Percentiles rank a stretch among this genome's conserved stretches.
phyloP scores from a whole-genome alignment of 2,888 invertebrate species.

The Scaptomyza cyrtandrae region DNA sequence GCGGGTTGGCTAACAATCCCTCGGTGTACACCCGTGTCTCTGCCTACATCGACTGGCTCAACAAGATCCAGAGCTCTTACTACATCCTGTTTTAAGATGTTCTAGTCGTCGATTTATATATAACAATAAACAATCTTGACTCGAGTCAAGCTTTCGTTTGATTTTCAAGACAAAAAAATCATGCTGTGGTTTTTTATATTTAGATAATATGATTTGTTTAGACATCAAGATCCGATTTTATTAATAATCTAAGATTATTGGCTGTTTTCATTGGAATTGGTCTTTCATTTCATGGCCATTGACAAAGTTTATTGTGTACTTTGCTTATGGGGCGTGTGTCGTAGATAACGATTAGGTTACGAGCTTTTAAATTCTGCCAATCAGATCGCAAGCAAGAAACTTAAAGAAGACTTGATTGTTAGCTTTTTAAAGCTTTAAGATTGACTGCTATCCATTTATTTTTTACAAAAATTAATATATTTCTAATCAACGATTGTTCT shows the following conservation, averaged over 20 bases:
- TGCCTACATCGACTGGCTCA: constrained; percentile 84
- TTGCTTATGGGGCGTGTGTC: not conserved
- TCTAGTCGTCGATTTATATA: not conserved
- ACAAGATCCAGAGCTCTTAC: constrained; percentile 65
- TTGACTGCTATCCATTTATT: not conserved
- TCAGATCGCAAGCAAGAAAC: not conserved
- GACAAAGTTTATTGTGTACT: not conserved
- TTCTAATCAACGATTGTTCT: not conserved
- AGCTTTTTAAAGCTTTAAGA: not conserved
- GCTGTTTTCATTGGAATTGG: not conserved
- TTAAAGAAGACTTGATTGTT: not conserved
- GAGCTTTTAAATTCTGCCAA: not conserved
- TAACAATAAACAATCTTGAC: constrained; percentile 39
- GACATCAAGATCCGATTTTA: not conserved
- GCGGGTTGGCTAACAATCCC: constrained; percentile 83
- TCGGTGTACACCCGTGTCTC: constrained; percentile 85
- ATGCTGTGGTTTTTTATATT: not conserved
- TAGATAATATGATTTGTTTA: not conserved
- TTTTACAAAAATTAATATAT: not conserved
- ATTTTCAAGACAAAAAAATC: not conserved
- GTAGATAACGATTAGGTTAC: not conserved
- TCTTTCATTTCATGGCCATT: not conserved
- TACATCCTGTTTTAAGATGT: constrained; percentile 63
- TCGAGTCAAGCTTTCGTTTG: not conserved
- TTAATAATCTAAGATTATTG: not conserved